A percentile compares a stretch with the other conserved stretches of the same genome.
Conservation (phyloP, 2,888 invertebrate species). For the Cryptosula pallasiana region DNA sequence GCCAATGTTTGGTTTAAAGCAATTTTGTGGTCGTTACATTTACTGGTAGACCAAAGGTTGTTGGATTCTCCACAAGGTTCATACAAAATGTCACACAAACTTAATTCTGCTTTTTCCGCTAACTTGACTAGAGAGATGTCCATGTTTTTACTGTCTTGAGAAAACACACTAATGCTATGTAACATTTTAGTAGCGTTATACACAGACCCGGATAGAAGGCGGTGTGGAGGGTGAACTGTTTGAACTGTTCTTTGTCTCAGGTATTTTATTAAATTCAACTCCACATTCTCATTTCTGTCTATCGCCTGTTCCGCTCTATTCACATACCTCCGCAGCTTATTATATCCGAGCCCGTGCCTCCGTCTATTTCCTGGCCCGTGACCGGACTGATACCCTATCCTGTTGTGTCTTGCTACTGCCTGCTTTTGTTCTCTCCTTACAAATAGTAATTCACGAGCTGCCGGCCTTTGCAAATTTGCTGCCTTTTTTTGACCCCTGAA, state of each 20-base stretch:
- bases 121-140: neutral
- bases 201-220: neutral
- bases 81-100: slow-evolving; percentile 11
- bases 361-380: neutral
- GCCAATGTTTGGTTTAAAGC: neutral
- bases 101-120: neutral
- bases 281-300: neutral
- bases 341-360: neutral
- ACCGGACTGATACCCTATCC: neutral
- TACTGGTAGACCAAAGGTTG: neutral
- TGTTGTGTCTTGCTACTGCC: neutral
- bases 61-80: neutral
- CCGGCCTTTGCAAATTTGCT: too few relatives aligned
- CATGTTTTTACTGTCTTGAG: slow-evolving; percentile 1
- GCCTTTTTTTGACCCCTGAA: neutral
- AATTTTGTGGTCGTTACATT: neutral
- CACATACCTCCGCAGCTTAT: too few relatives aligned
- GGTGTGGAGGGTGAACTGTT: neutral
- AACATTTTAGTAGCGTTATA: neutral
- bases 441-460: too few relatives aligned
- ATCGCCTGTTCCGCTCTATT: too few relatives aligned
- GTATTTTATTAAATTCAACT: neutral
- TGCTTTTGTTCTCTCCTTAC: neutral
- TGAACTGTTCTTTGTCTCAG: neutral
- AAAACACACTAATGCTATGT: neutral